These are phyloP conservation scores for Autographa pulchrina DNA, from an alignment of 2,888 invertebrate genomes.

Conservation along the genomic window DNA sequence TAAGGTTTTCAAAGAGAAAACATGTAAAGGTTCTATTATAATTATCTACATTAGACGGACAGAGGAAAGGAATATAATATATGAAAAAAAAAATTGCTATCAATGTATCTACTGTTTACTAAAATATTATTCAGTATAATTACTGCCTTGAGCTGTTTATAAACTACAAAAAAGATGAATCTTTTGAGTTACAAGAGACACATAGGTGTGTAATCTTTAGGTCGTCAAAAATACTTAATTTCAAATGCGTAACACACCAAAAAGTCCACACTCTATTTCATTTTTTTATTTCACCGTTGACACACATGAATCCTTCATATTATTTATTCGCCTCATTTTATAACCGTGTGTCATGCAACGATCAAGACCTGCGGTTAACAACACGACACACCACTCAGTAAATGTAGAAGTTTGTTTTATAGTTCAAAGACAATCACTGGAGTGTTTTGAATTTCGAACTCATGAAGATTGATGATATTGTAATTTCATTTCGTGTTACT, in stretches of 20 bases:
- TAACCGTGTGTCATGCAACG: constrained; percentile 62
- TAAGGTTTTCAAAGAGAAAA: too few relatives aligned
- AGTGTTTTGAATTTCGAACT: constrained; percentile 65
- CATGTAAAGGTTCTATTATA: too few relatives aligned
- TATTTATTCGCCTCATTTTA: background rate
- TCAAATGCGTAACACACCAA: background rate
- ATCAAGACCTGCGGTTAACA: constrained; percentile 68
- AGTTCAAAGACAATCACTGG: constrained; percentile 63
- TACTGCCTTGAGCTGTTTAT: too few relatives aligned
- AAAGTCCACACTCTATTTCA: background rate
- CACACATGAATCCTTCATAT: background rate
- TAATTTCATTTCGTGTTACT: constrained; percentile 52
- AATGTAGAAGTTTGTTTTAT: constrained; percentile 76
- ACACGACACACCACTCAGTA: constrained; percentile 67
- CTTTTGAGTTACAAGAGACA: too few relatives aligned
- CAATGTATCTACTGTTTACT: too few relatives aligned
- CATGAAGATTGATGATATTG: constrained; percentile 72
- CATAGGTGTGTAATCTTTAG: too few relatives aligned
- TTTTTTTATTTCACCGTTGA: background rate
- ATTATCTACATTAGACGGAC: too few relatives aligned
- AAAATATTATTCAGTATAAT: too few relatives aligned
- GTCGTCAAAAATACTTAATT: background rate
- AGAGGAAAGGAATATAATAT: too few relatives aligned
- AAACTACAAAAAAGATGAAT: too few relatives aligned
- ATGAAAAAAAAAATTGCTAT: too few relatives aligned